These are phyloP conservation scores for Arctocebus calabarensis DNA, from an alignment of 2,797 vertebrate genomes.

Conservation along the genomic window DNA sequence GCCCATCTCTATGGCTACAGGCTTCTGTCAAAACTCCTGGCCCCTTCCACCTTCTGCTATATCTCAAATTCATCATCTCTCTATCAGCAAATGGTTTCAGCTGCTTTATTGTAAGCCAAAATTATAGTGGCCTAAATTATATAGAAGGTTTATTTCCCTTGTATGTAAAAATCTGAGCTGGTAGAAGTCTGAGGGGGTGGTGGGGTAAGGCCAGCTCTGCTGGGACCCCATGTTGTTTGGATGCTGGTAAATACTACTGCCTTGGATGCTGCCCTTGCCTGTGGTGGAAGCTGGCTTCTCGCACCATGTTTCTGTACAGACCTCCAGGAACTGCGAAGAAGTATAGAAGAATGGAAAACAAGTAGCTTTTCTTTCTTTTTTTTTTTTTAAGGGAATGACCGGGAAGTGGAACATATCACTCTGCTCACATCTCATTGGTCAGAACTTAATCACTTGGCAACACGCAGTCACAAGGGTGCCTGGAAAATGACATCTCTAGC, in stretches of 20 bases:
- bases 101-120: not conserved
- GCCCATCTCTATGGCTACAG: not conserved
- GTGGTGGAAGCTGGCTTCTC: not conserved
- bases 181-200: not conserved
- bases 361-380: not conserved
- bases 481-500: conserved; percentile 31
- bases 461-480: not conserved
- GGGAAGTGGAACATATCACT: not conserved
- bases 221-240: not conserved
- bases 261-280: not conserved
- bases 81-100: not conserved
- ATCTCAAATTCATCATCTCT: not conserved
- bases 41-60: not conserved
- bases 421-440: not conserved
- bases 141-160: not conserved
- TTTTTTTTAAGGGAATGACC: not conserved
- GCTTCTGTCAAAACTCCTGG: not conserved
- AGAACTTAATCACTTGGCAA: conserved; percentile 6
- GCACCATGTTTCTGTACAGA: not conserved
- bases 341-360: not conserved
- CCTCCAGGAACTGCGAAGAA: not conserved
- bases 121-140: not conserved
- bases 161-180: not conserved
- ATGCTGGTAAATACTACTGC: fast-evolving
- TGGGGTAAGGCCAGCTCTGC: not conserved